These are phyloP conservation scores for Calliphora vicina DNA, from an alignment of 1,140 invertebrate genomes.

Conservation along the genomic window DNA sequence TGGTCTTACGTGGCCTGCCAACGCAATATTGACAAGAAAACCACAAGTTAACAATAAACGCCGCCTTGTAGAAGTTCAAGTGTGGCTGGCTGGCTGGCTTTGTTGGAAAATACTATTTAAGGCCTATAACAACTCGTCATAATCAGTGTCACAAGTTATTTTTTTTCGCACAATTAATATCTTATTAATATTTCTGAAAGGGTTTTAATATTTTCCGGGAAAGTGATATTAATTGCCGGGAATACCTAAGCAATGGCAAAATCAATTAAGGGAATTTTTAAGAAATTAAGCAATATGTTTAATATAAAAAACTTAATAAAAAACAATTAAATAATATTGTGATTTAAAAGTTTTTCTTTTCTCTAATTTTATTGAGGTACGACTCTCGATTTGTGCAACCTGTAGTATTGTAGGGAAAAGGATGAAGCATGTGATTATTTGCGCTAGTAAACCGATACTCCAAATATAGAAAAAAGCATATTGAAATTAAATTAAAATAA, in stretches of 20 bases:
- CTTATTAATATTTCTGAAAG: background rate
- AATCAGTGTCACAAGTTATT: background rate
- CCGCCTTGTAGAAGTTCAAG: background rate
- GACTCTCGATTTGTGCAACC: no score
- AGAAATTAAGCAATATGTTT: no score
- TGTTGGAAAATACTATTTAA: background rate
- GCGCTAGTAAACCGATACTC: no score
- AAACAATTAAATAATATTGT: no score
- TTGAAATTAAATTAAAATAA: background rate
- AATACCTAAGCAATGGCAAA: no score
- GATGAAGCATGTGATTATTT: no score
- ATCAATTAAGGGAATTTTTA: no score
- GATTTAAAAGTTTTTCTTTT: no score
- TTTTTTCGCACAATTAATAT: background rate
- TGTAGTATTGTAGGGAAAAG: no score
- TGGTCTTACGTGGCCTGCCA: background rate
- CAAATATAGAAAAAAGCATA: background rate
- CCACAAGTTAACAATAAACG: slow-evolving; percentile 2
- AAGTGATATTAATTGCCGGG: no score
- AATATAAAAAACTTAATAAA: no score
- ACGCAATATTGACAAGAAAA: background rate
- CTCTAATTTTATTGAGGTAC: no score
- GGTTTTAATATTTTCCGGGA: background rate
- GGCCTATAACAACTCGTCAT: background rate
- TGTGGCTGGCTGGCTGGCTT: background rate